Evolutionary conservation across 2,113 vertebrate genomes (phyloP), one percentile per base, ranked within the genome.

Genomic region (Anolis carolinensis): DNA sequence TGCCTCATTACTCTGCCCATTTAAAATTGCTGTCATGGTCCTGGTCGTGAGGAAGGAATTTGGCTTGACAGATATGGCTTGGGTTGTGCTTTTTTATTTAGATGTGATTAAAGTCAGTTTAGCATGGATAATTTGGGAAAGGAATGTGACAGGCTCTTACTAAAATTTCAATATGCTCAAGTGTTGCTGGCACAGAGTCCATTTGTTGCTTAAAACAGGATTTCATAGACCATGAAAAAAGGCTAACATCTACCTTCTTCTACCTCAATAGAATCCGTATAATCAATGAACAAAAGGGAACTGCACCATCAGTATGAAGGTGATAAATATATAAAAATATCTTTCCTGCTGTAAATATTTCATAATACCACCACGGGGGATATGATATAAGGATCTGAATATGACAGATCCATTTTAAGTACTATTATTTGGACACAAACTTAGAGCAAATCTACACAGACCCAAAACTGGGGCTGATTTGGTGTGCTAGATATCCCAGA

Each of bases 71-170:
- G 80, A 59, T 84, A 82, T 89, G 83, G 10, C 84, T 91, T 86
- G 21, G 87, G 25, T 84, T 87, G 52, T 79, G 67, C 20, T 87
- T 59, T 87, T 44, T 72, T 86, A 79, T 92, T 91, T 92, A 88
- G 39, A 89, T 70, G 77, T 85, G n/a, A 86, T 91, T 92, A 93
- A 92, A 89, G 80, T 78, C 59, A 84, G 18, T 86, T 89, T 90
- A 89, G n/a, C 25, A 82, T 86, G 1, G 73, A 63, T 55, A 90
- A 85, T 23, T 88, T 87, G 3, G 82, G 59, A 10, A 87, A 34
- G 76, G 36, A 73, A 92, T 79, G 7, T 71, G 34, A 83, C 44
- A 83, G 72, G 10, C 18, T 65, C 8, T 7, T 71, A 48, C 3
- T 84, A 18, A 65, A 85, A 21, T 82, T 23, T 82, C 79, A 85